Conservation (phyloP, 1,140 invertebrate genomes). For the Chironomus striatipennis region DNA sequence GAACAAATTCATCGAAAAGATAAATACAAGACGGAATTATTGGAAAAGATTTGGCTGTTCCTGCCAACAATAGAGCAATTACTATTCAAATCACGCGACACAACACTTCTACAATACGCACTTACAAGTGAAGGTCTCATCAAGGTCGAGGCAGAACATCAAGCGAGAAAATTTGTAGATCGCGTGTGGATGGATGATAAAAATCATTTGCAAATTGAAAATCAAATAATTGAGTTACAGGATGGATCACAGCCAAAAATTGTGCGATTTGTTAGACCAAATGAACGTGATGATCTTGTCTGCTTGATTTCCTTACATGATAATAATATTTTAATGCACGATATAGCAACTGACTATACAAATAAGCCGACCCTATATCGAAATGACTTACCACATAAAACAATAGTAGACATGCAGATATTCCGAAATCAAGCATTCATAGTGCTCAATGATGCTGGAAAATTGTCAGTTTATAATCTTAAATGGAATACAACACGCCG, state of each 20-base stretch:
- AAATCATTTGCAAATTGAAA: background rate
- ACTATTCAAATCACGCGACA: conserved; percentile 31
- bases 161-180: conserved; percentile 34
- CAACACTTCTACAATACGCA: conserved; percentile 44
- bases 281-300: background rate
- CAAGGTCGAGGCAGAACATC: conserved; percentile 35
- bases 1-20: conserved; percentile 40
- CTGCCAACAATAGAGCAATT: conserved; percentile 41
- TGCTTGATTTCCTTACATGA: background rate
- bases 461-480: background rate
- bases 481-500: background rate
- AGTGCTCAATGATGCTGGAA: background rate
- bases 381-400: background rate
- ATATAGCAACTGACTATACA: background rate
- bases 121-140: conserved; percentile 39
- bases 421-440: background rate
- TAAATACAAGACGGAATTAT: conserved; percentile 33
- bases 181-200: conserved; percentile 34
- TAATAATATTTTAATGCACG: background rate
- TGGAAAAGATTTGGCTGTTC: conserved; percentile 39
- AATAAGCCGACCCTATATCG: background rate
- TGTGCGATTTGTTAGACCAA: background rate
- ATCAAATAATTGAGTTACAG: conserved; percentile 10
- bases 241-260: background rate
- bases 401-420: background rate